Percentiles rank a stretch among this genome's conserved stretches.
Conservation (phyloP, 2,888 invertebrate species). For the Girardia tigrina region DNA sequence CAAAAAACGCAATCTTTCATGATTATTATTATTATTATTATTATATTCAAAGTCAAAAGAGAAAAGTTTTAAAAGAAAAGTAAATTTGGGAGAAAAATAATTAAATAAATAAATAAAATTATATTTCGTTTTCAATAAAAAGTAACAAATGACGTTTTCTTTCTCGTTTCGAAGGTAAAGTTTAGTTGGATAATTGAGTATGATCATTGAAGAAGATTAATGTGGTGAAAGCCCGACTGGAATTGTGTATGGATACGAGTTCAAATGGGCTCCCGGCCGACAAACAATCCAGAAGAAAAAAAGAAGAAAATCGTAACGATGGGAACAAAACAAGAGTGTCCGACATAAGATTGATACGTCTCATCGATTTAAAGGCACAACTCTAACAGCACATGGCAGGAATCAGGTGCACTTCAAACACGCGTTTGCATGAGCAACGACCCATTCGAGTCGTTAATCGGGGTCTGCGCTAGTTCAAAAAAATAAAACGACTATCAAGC, state of each 20-base stretch:
- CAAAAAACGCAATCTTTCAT: too few relatives aligned
- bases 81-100: too few relatives aligned
- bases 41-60: too few relatives aligned
- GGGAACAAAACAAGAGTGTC: conserved; percentile 18
- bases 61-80: too few relatives aligned
- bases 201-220: too few relatives aligned
- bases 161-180: too few relatives aligned
- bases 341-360: conserved; percentile 3
- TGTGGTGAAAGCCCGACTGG: background rate
- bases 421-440: conserved; percentile 23
- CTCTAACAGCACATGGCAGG: background rate
- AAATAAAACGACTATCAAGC: conserved; percentile 20
- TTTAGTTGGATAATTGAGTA: too few relatives aligned
- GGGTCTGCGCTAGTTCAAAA: conserved; percentile 21
- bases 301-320: conserved; percentile 19
- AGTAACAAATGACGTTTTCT: too few relatives aligned
- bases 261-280: background rate
- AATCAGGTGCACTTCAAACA: conserved; percentile 23
- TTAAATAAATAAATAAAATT: too few relatives aligned
- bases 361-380: conserved; percentile 21
- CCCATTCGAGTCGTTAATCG: conserved; percentile 23
- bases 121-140: too few relatives aligned
- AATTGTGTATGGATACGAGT: conserved; percentile 2
- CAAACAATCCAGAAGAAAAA: background rate
- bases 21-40: too few relatives aligned